Base-by-base conservation (phyloP, 2,797 vertebrate genomes). In the Sitta carolinensis region DNA sequence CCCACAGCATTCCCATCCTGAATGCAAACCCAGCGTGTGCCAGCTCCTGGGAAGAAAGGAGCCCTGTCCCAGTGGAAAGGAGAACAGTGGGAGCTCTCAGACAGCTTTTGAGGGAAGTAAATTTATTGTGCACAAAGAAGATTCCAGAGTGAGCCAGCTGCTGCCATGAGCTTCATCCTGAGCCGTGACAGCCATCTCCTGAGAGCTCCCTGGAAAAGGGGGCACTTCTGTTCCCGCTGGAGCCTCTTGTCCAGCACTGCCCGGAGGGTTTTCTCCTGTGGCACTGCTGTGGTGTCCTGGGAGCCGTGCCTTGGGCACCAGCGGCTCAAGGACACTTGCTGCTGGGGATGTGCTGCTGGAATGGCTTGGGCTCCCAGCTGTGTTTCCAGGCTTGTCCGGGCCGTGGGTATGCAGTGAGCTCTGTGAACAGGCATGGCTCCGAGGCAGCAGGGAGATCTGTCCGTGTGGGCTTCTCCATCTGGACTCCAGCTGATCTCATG, bases 371-470 rank as follows among this genome's bases (percentile, higher is more conserved):
- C 23, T 89, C 43, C 57, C 13, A 0, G 3, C 2, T 38, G 23
- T n/a, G 1, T 13, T 43, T 26, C 54, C 69, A 16, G 69, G 69
- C 21, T 36, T 61, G 57, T 57, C 52, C 38, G 21, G 38, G 13
- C 52, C 3, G 0, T 15, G 45, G 21, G 29, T 21, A 0, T n/a
- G n/a, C 21, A 10, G 48, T 23, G 43, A 18, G 42, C 48, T 55
- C 43, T 43, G 42, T 36, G 38, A 9, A 13, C 13, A 18, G 32
- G 16, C 14, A 1, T 0, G 0, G 42, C 50, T 62, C 55, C 0
- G 1, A 38, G 36, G 70, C 23, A 32, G 8, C 26, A 25, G 57
- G 36, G 43, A 50, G 27, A 26, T 9, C 16, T 50, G 32, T 55
- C 63, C 5, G 0, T 6, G 14, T 25, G 32, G 50, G 14, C 29